Evolutionary conservation across 2,888 invertebrate genomes (phyloP).

Genomic region (Acanthosepion pharaonis): DNA sequence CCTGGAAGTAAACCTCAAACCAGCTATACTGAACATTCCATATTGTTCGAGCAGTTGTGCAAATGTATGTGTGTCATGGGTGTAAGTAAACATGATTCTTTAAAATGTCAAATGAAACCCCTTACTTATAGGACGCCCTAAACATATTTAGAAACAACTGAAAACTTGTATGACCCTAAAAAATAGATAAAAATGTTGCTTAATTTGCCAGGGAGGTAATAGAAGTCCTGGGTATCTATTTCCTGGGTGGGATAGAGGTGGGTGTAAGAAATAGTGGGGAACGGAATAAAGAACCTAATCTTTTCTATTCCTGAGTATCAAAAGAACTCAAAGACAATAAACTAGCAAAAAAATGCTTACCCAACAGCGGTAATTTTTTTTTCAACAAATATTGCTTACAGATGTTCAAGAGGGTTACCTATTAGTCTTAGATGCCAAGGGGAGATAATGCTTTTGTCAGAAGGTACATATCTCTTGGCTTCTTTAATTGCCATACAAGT

Average conservation of each 20-base stretch:
- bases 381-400: neutral
- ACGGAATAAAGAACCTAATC: neutral
- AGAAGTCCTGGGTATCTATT: neutral
- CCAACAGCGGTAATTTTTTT: no score
- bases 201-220: neutral
- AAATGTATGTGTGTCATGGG: no score
- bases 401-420: neutral
- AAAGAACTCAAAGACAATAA: neutral
- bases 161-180: neutral
- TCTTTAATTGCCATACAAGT: neutral
- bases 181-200: neutral
- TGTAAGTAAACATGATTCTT: no score
- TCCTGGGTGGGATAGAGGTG: neutral
- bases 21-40: no score
- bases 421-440: slow-evolving; percentile 3
- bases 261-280: neutral
- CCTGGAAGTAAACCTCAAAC: no score
- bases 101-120: no score
- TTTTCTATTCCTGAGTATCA: neutral
- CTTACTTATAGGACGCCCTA: no score
- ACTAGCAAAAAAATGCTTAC: neutral
- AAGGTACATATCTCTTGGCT: neutral
- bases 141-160: neutral
- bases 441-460: neutral
- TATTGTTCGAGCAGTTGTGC: no score